phyloP scores from a whole-genome alignment of 2,888 invertebrate species.

The Sceliomorpha sp. region DNA sequence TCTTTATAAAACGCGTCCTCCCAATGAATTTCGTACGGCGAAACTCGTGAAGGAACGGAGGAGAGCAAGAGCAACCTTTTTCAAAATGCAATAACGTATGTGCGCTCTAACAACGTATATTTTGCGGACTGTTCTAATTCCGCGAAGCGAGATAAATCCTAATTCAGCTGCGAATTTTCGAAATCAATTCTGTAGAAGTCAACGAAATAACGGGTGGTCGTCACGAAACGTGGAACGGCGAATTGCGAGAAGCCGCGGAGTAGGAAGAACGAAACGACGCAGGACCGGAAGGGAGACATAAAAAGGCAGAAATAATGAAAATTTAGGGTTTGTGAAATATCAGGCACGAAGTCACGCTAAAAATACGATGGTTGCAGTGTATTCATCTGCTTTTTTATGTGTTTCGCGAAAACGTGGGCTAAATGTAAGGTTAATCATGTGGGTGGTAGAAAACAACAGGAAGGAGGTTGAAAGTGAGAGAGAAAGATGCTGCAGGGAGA shows the following conservation, averaged over 20 bases:
- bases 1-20: neutral
- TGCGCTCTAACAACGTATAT: conserved; percentile 21
- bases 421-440: neutral
- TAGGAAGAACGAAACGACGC: conserved; percentile 23
- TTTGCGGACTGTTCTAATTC: conserved; percentile 47
- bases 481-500: no score
- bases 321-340: conserved; percentile 46
- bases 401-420: conserved; percentile 11
- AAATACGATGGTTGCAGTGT: neutral
- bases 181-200: conserved; percentile 59
- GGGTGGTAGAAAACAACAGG: conserved; percentile 4
- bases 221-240: conserved; percentile 48
- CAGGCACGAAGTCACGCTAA: conserved; percentile 38
- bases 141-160: conserved; percentile 38
- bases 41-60: neutral
- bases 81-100: conserved; percentile 6
- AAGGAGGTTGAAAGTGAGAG: no score
- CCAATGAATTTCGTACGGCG: conserved; percentile 1
- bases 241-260: conserved; percentile 10
- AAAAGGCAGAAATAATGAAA: conserved; percentile 50
- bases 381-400: conserved; percentile 7
- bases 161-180: conserved; percentile 50
- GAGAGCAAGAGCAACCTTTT: neutral
- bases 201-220: conserved; percentile 51
- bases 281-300: conserved; percentile 49